phyloP scores from a whole-genome alignment of 1,140 invertebrate species.

The Octopus sinensis region DNA sequence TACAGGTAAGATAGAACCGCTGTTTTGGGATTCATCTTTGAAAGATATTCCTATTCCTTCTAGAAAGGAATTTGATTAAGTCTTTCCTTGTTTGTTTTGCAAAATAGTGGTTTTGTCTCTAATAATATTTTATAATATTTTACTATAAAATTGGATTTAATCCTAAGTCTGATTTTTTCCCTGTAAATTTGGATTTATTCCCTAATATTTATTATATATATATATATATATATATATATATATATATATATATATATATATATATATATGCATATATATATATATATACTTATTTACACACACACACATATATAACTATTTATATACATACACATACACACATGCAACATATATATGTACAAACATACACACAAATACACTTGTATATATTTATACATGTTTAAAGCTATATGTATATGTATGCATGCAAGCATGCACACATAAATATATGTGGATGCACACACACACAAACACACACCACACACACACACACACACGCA shows the following conservation, averaged over 20 bases:
- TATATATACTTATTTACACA: not conserved
- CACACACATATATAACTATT: not conserved
- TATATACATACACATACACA: not conserved
- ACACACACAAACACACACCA: not conserved
- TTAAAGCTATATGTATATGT: not conserved
- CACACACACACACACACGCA: not conserved
- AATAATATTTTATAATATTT: no score
- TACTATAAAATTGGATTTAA: no score
- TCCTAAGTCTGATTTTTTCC: no score
- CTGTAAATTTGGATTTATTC: no score
- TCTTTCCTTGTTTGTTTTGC: no score
- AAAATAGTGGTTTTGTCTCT: no score
- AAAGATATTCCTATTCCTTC: no score
- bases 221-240: slow-evolving; percentile 8
- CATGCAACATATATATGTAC: not conserved
- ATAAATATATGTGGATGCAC: not conserved
- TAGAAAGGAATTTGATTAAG: no score
- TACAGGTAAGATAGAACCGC: no score
- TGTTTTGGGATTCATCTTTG: no score
- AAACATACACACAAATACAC: not conserved
- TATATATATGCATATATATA: not conserved
- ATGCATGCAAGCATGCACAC: not conserved
- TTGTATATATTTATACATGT: not conserved
- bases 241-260: slow-evolving; percentile 3
- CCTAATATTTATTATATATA: no score